Evolutionary conservation across 2,797 vertebrate species (phyloP), one percentile per base, ranked within the genome.

Genomic region (Lophotriccus pileatus): DNA sequence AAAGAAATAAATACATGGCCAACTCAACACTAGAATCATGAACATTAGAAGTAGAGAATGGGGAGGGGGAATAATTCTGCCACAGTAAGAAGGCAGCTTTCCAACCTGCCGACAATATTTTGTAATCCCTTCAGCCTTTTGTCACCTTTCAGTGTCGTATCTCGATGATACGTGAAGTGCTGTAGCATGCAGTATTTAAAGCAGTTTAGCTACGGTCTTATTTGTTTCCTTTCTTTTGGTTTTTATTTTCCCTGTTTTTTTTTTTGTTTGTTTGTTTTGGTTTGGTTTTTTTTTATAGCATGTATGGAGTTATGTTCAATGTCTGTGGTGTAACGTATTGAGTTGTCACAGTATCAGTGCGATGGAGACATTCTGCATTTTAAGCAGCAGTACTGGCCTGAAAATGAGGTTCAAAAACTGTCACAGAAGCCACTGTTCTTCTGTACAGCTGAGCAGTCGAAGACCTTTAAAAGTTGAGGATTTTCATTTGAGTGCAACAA

Each of bases 101-200:
- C 93, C 93, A 95, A 96, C 96, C 96, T 95, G 95, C 87, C 77
- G 90, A 84, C 78, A 95, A 95, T 89, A 96, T 97, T 97, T 96
- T 97, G 92, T 97, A 97, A 96, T 97, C 94, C 95, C 94, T 96
- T 97, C 95, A 85, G 95, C 97, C 97, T 97, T 97, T 97, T 91
- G 95, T 94, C 97, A 96, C 97, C 96, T 90, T 85, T 97, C 97
- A 90, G 84, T 97, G 97, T 97, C 94, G 94, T 97, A 97, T 96
- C 97, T 94, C 23, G 95, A 97, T 41, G 84, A 92, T 94, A 94
- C 97, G 62, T 91, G 97, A 95, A 96, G 98, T 98, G 98, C 98
- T 98, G 98, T 98, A 98, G 98, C 99, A 99, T 99, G 98, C 98
- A 98, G 98, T 98, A 98, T 98, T 98, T 98, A 97, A 97, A 97